A percentile compares a stretch with the other conserved stretches of the same genome.
phyloP scores from a whole-genome alignment of 35 echinoderm and acorn worm species.

The Diadema setosum region DNA sequence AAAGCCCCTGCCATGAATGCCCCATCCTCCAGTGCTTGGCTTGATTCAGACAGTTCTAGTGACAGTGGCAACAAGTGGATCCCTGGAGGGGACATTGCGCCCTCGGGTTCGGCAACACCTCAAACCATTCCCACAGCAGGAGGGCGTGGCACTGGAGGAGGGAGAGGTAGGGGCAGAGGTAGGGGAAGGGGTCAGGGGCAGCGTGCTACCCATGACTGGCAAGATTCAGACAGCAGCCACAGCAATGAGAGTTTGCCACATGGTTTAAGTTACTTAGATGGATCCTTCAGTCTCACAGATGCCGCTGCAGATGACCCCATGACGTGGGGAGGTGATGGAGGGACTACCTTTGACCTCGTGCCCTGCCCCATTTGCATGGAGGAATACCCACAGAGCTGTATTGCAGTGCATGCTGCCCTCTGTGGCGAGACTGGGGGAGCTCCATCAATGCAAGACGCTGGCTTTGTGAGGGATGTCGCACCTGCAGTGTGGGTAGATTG shows the following conservation, averaged over 20 bases:
- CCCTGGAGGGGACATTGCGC: too few relatives aligned
- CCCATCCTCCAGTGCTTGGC: neutral
- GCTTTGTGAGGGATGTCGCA: neutral
- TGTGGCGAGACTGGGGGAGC: neutral
- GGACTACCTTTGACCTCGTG: neutral
- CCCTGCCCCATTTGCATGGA: neutral
- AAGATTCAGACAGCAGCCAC: too few relatives aligned
- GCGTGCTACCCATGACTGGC: neutral
- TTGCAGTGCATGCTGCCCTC: neutral
- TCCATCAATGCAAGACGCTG: neutral
- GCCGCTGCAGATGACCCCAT: neutral
- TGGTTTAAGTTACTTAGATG: too few relatives aligned
- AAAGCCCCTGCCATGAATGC: too few relatives aligned
- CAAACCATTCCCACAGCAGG: too few relatives aligned
- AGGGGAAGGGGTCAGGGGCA: neutral
- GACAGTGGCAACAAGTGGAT: too few relatives aligned
- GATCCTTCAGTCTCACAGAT: too few relatives aligned
- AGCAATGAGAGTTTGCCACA: too few relatives aligned
- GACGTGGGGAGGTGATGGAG: neutral
- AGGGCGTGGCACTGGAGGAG: neutral
- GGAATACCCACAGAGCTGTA: neutral
- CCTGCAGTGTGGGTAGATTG: neutral
- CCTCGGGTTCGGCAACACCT: too few relatives aligned
- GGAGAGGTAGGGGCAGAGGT: neutral
- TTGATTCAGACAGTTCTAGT: neutral